These are phyloP conservation scores for Glyptemys insculpta DNA, from an alignment of 2,797 vertebrate genomes.

Conservation along the genomic window DNA sequence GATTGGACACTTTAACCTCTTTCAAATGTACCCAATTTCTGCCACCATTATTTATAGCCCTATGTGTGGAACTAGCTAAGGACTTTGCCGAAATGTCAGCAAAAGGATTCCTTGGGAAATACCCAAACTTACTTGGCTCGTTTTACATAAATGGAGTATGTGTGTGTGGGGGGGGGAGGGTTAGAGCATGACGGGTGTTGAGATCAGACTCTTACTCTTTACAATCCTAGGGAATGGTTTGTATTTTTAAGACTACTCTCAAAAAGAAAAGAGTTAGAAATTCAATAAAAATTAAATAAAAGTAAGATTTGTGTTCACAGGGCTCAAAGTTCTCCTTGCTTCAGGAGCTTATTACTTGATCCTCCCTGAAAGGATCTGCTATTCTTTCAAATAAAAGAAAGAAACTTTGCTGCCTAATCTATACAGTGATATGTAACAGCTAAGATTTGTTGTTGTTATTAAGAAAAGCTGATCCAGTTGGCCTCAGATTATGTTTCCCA, in stretches of 20 bases:
- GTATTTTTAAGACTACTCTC: not conserved
- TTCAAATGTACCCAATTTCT: not conserved
- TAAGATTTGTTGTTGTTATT: not conserved
- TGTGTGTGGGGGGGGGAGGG: rapidly evolving
- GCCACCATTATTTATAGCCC: not conserved
- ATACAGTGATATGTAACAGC: not conserved
- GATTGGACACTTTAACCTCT: not conserved
- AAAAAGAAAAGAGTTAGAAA: not conserved
- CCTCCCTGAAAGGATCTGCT: not conserved
- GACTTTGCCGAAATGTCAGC: not conserved
- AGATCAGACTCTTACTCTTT: not conserved
- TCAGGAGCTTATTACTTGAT: not conserved
- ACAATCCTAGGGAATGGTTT: not conserved
- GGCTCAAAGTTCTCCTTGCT: not conserved
- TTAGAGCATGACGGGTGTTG: not conserved
- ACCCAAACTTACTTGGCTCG: not conserved
- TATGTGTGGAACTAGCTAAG: not conserved
- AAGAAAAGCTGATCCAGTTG: not conserved
- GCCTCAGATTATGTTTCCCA: not conserved
- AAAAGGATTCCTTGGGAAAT: not conserved
- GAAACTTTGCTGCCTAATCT: not conserved
- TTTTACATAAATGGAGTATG: not conserved
- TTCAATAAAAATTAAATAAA: not conserved
- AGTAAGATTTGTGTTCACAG: not conserved
- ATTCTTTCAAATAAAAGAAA: not conserved